Evolutionary conservation across 2,113 vertebrate species (phyloP).

Genomic region (Ptychochromis oligacanthus): DNA sequence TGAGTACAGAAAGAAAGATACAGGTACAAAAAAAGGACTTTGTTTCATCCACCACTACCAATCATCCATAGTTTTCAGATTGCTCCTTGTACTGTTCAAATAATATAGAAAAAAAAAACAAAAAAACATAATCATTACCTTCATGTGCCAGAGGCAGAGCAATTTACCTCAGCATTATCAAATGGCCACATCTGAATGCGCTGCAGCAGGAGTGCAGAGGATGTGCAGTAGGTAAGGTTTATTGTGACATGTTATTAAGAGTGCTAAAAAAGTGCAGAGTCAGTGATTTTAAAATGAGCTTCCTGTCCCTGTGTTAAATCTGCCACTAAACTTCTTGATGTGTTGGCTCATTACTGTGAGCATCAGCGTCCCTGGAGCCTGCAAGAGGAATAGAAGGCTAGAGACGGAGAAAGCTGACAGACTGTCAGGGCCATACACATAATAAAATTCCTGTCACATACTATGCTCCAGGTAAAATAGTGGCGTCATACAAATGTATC

Average conservation of each 20-base stretch:
- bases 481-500: background rate
- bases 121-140: background rate
- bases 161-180: background rate
- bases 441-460: background rate
- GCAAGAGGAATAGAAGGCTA: background rate
- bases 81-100: too few species aligned
- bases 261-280: conserved; percentile 24
- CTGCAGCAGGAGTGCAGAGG: background rate
- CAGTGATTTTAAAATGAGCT: conserved; percentile 37
- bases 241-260: background rate
- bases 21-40: background rate
- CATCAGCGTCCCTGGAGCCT: conserved; percentile 25
- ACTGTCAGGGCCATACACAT: conserved; percentile 13
- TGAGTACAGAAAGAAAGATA: background rate
- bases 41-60: background rate
- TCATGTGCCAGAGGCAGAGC: background rate
- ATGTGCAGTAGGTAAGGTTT: background rate
- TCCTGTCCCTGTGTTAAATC: conserved; percentile 18
- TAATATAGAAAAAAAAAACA: background rate
- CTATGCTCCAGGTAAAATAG: conserved; percentile 15
- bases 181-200: background rate
- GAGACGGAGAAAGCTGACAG: conserved; percentile 9
- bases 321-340: conserved; percentile 21
- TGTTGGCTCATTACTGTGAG: conserved; percentile 41
- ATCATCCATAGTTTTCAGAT: background rate